Evolutionary conservation across 2,888 invertebrate genomes (phyloP), one percentile per base, ranked within the genome.

Genomic region (Drosophila cyrtoloma): DNA sequence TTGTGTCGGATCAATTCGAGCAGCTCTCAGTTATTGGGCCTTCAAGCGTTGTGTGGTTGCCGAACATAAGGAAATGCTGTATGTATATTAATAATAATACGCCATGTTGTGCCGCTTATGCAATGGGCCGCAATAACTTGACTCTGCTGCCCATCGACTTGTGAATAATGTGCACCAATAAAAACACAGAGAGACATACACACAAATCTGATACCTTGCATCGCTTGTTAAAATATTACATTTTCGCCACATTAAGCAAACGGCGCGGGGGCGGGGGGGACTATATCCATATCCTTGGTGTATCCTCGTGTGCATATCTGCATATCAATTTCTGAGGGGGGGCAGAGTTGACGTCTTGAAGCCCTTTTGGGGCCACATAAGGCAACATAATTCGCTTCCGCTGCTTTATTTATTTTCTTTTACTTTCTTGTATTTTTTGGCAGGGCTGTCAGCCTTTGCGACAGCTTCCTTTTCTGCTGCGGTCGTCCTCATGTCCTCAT

Each of bases 351-450:
- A 56, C 56, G 73, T 70, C 75, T 83, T 77, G 75, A 82, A 68
- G 63, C 57, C 80, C 61, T 33, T 59, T 73, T 76, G 75, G 26
- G 51, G 59, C 56, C 71, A 68, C 84, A 83, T 73, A 85, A 84
- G 81, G 65, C 87, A 85, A 82, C 82, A 79, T 85, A 87, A 86
- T 87, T 86, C 84, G 85, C 63, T 84, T 86, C 86, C 86, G 85
- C 28, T 47, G 47, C 14, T 14, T 47, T 47, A 26, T 82, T 79
- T 53, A 28, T 35, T n/a, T 37, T 19, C 10, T 42, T 30, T 7
- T 50, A 42, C n/a, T 9, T 47, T 26, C 16, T 12, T 55, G 32
- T 22, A 33, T 39, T n/a, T 56, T 84, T 47, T 47, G 26, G 26
- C 47, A 62, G 86, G 87, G 84, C 71, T 86, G 87, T 52, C 84